Percentiles rank a stretch among this genome's conserved stretches.
Evolutionary conservation across 1,140 invertebrate genomes (phyloP).

Genomic region (Drosophila virilis): DNA sequence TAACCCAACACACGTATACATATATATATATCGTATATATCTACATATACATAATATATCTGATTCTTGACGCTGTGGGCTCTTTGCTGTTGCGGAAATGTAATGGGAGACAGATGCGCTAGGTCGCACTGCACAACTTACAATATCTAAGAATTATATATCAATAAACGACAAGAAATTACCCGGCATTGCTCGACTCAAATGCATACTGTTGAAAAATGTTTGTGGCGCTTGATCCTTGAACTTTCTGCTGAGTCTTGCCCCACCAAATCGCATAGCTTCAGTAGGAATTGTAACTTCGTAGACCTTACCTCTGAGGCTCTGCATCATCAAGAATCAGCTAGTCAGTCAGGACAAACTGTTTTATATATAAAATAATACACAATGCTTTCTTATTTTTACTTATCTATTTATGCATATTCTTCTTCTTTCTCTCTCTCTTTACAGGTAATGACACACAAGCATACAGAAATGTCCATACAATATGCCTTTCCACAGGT

Average conservation of each 20-base stretch:
- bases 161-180: no score
- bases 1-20: constrained; percentile 24
- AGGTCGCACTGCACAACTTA: constrained; percentile 45
- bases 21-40: neutral
- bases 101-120: constrained; percentile 57
- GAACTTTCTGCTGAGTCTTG: no score
- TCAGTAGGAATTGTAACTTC: no score
- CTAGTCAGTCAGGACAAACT: no score
- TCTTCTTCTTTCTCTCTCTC: constrained; percentile 23
- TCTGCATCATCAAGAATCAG: no score
- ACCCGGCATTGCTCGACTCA: no score
- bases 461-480: constrained; percentile 20
- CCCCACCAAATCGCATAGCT: no score
- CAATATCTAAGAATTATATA: neutral
- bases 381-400: neutral
- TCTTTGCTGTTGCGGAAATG: constrained; percentile 59
- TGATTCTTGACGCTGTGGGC: constrained; percentile 26
- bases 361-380: neutral
- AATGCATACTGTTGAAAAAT: no score
- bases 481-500: constrained; percentile 36
- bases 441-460: constrained; percentile 61
- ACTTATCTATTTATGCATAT: neutral
- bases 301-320: no score
- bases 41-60: constrained; percentile 2
- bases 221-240: no score